Evolutionary conservation across 2,113 vertebrate species (phyloP), one percentile per base, ranked within the genome.

Genomic region (Ceratotherium simum): DNA sequence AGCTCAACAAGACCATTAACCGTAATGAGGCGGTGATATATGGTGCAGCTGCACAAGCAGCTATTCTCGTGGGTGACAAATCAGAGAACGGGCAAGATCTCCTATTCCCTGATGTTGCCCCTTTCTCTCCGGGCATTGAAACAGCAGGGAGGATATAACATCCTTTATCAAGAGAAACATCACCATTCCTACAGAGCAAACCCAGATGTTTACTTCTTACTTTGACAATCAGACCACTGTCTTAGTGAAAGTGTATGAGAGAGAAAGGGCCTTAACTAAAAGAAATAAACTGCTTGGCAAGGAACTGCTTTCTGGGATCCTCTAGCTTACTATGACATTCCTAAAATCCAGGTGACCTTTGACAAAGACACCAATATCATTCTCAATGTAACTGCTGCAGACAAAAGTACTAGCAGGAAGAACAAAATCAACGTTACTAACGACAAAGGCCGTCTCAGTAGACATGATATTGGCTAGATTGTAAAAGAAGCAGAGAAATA

Each of bases 401-500:
- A 99, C 97, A 98, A 98, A 97, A 98, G 95, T 82, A 98, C 98
- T 0, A 98, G 98, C 3, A 98, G 98, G 31, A 98, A 98, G 96
- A 99, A 98, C 80, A 99, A 98, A 97, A 98, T 99, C 82, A 98
- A 98, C 16, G 98, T 98, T 81, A 98, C 98, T 64, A 98, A 98
- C 0, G 97, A 98, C 96, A 98, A 98, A 94, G 98, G 97, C 8
- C 97, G 98, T 42, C 98, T 99, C 33, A 97, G 96, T 97, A 98
- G 98, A 87, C 97, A 98, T 0, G 98, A 98, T 75, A 98, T 98
- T 0, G 97, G 99, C 65, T 97, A 97, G 0, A 98, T 98, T 97
- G 87, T 98, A 90, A 98, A 99, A 89, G 98, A 98, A 42, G 98
- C 96, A 0, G 96, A 98, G 56, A 98, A 96, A 18, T 98, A 98